phyloP scores from a whole-genome alignment of 2,113 vertebrate species.

The Mobula hypostoma region DNA sequence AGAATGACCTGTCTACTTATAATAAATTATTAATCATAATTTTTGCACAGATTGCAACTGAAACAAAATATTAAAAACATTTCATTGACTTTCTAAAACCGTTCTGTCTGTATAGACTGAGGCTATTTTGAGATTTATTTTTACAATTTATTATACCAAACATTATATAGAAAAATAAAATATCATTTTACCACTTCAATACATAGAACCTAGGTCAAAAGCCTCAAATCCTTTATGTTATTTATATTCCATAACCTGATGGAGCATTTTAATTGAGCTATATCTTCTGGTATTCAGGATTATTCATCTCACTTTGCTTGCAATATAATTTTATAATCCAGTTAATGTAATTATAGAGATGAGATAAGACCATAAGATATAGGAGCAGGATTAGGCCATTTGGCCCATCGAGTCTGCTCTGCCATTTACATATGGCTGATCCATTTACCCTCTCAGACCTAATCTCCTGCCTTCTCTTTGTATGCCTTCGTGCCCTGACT shows the following conservation, averaged over 20 bases:
- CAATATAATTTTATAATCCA: neutral
- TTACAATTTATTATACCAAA: neutral
- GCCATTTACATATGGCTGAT: too few relatives aligned
- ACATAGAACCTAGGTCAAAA: neutral
- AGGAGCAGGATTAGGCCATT: too few relatives aligned
- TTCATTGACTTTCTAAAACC: neutral
- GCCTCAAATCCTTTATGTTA: neutral
- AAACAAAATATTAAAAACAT: neutral
- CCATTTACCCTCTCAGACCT: too few relatives aligned
- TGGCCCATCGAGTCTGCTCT: too few relatives aligned
- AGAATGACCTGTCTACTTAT: neutral
- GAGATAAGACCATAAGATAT: too few relatives aligned
- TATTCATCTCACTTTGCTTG: neutral
- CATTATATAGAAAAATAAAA: neutral
- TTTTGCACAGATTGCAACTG: neutral
- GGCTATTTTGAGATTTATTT: neutral
- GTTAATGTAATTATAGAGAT: neutral
- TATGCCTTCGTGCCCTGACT: too few relatives aligned
- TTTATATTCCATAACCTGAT: neutral
- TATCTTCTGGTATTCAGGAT: neutral
- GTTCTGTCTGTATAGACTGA: neutral
- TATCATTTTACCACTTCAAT: neutral
- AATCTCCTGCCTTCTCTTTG: too few relatives aligned
- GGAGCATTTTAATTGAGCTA: neutral
- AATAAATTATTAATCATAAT: neutral